Conservation (phyloP, 1,140 invertebrate species). For the Orussus abietinus region DNA sequence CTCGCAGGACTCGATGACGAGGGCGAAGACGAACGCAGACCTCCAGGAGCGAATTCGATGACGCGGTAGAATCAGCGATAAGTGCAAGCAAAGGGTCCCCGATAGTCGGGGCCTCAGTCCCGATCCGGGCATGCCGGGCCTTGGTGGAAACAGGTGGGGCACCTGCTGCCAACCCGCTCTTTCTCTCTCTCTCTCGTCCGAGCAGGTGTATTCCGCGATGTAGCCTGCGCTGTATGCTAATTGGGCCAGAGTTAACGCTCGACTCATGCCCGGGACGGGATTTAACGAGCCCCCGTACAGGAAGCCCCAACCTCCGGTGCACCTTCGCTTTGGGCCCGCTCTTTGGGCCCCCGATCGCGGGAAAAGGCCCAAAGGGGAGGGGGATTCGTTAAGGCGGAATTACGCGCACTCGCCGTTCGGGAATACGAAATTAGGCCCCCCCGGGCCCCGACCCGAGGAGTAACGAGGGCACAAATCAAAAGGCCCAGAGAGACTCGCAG, state of each 20-base stretch:
- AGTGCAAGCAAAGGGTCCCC: no score
- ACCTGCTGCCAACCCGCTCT: no score
- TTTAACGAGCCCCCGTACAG: conserved; percentile 46
- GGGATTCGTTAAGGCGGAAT: conserved; percentile 39
- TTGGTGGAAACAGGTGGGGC: conserved; percentile 24
- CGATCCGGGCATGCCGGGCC: no score
- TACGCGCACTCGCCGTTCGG: conserved; percentile 29
- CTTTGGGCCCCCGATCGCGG: conserved; percentile 4
- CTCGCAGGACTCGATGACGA: no score
- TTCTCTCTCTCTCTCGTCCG: no score
- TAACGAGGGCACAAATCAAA: conserved; percentile 47
- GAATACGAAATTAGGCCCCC: conserved; percentile 43
- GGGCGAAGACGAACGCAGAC: no score
- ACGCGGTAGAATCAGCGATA: no score
- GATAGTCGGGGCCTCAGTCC: no score
- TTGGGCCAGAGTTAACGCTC: conserved; percentile 47
- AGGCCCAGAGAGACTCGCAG: conserved; percentile 26
- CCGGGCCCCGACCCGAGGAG: conserved; percentile 15
- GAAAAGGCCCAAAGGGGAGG: no score
- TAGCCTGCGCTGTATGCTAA: conserved; percentile 47
- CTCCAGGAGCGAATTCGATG: no score
- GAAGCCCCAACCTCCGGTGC: conserved; percentile 29
- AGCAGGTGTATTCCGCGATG: conserved; percentile 49
- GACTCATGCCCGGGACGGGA: conserved; percentile 32
- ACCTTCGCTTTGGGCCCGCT: conserved; percentile 1